A percentile compares a stretch with the other conserved stretches of the same genome.
Conservation (phyloP, 2,113 vertebrate species). For the Nannobrachium achirus region DNA sequence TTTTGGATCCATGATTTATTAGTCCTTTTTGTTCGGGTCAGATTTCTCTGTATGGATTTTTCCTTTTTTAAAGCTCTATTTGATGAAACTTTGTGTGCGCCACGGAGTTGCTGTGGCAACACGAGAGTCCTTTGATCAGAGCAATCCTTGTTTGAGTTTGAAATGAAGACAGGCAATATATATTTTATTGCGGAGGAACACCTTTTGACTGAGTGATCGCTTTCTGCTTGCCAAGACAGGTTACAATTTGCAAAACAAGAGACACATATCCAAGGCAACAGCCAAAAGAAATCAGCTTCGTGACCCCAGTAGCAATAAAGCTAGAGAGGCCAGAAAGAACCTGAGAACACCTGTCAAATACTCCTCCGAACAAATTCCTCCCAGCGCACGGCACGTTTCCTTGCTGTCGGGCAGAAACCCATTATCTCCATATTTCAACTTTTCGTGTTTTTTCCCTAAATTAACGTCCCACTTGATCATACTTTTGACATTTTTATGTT, state of each 20-base stretch:
- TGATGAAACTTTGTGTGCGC: too few species aligned
- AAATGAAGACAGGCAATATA: background rate
- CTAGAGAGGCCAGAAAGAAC: conserved; percentile 54
- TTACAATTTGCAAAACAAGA: conserved; percentile 69
- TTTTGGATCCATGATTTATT: too few species aligned
- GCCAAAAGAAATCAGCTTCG: conserved; percentile 70
- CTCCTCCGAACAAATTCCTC: conserved; percentile 61
- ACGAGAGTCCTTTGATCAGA: conserved; percentile 5
- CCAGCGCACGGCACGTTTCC: too few species aligned
- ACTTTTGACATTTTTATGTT: too few species aligned
- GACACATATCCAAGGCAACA: conserved; percentile 63
- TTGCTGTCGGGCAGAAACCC: too few species aligned
- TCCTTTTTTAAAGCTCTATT: too few species aligned
- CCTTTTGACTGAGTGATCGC: conserved; percentile 54
- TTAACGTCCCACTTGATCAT: background rate
- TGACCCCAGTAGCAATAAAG: conserved; percentile 53
- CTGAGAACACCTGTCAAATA: conserved; percentile 71
- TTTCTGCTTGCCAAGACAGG: conserved; percentile 70
- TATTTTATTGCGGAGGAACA: conserved; percentile 32
- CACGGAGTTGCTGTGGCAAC: background rate
- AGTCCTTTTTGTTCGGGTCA: too few species aligned
- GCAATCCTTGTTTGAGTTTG: conserved; percentile 15
- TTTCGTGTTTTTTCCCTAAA: conserved; percentile 32
- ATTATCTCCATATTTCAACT: conserved; percentile 36
- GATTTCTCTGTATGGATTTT: too few species aligned